phyloP scores from a whole-genome alignment of 1,140 invertebrate species.

The Branchinecta lynchi region DNA sequence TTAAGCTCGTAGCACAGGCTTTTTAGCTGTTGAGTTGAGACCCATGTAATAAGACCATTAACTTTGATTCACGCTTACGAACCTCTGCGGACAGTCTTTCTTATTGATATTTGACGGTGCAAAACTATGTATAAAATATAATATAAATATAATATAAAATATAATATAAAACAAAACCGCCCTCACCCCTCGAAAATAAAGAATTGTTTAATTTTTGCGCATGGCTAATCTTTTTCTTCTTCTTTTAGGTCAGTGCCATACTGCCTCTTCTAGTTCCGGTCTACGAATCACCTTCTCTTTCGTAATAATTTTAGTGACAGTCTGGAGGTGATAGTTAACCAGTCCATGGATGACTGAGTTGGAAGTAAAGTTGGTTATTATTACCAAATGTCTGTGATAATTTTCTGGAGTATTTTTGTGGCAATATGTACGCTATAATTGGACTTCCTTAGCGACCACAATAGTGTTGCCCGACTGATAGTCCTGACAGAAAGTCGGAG shows the following conservation, averaged over 20 bases:
- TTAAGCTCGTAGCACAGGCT: no score
- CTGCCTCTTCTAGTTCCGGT: neutral
- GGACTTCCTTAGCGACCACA: neutral
- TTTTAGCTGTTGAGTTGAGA: no score
- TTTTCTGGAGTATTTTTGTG: constrained; percentile 6
- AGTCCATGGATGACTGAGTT: neutral
- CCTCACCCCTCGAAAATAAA: neutral
- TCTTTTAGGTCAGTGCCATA: constrained; percentile 1
- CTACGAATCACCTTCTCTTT: neutral
- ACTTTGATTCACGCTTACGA: no score
- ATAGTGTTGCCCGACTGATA: neutral
- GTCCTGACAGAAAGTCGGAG: neutral
- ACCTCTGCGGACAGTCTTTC: no score
- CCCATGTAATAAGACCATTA: no score
- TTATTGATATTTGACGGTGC: no score
- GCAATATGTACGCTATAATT: neutral
- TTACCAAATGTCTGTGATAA: neutral
- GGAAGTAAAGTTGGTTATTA: neutral
- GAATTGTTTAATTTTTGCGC: neutral
- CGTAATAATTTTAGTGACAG: neutral
- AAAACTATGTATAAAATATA: no score
- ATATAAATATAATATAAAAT: neutral
- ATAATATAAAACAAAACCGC: neutral
- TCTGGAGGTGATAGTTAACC: neutral
- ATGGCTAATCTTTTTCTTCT: neutral